Evolutionary conservation across 2,113 vertebrate genomes (phyloP), one percentile per base, ranked within the genome.

Genomic region (Tenrec ecaudatus): DNA sequence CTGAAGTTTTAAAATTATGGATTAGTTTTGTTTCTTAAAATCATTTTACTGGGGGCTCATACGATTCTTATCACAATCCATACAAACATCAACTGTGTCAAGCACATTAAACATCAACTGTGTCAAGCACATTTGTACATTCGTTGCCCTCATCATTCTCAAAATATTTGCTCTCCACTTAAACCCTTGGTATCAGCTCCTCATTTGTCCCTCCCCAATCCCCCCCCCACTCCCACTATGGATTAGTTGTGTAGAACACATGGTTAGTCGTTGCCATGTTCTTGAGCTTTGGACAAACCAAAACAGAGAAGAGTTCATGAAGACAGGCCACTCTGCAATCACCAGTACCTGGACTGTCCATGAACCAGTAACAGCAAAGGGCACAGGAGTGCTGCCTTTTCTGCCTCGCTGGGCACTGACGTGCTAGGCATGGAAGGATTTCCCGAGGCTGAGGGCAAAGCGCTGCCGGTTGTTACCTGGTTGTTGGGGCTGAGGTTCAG

Each of bases 401-500:
- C 62, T 71, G 86, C 14, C 57, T 58, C 81, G 76, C 58, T 31
- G 31, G 29, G 33, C 64, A 23, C 64, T 2, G 47, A 53, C 6
- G 47, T 71, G 15, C 79, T 38, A 47, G 38, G 58, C 76, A 38
- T 80, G 78, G 25, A 92, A 82, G 57, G 29, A 71, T 64, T 31
- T 73, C 38, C 83, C 53, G 75, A 86, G 60, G 36, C 71, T n/a
- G 9, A 78, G n/a, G 58, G 60, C n/a, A 81, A 86, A 80, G 33
- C 31, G 33, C 0, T 1, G 60, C 53, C 40, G 36, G 4, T 91
- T n/a, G 36, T 97, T 97, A 99, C 98, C 98, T 99, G 98, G 86
- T 98, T 99, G 95, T 99, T 99, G 87, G 98, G 98, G 90, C 98
- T 99, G 92, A 99, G 98, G 86, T 99, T 99, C 58, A 99, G 97